A percentile compares a stretch with the other conserved stretches of the same genome.
Evolutionary conservation across 2,888 invertebrate species (phyloP).

Genomic region (Dichetophora obliterata): DNA sequence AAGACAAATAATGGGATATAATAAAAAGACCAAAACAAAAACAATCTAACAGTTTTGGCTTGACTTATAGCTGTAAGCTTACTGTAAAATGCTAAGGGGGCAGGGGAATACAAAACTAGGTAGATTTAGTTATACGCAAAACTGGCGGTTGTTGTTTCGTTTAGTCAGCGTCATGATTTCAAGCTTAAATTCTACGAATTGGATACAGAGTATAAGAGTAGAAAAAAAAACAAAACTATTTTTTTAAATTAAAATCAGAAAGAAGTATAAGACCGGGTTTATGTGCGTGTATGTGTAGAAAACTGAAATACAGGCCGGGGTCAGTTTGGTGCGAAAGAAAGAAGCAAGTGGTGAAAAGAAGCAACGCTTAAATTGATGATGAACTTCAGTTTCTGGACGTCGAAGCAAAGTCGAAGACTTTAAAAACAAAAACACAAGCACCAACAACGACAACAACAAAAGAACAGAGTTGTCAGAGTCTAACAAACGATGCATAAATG

Average conservation of each 20-base stretch:
- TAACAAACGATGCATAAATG: no score
- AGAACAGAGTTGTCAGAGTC: no score
- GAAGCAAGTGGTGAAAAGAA: constrained; percentile 1
- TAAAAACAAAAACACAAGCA: no score
- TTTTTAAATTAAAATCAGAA: background rate
- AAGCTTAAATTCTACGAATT: constrained; percentile 17
- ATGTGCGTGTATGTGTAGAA: background rate
- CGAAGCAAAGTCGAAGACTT: no score
- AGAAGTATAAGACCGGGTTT: background rate
- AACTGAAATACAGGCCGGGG: background rate
- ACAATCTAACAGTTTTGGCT: background rate
- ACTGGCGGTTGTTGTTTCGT: background rate
- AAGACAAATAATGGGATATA: background rate
- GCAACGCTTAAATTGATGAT: background rate
- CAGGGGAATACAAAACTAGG: background rate
- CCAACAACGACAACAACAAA: no score
- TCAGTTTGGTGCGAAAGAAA: background rate
- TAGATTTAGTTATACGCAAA: background rate
- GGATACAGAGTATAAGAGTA: background rate
- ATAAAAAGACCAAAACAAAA: background rate
- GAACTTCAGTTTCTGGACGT: no score
- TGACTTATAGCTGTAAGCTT: background rate
- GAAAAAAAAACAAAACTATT: background rate
- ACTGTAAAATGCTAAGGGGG: background rate
- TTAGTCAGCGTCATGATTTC: background rate